Percentiles rank a stretch among this genome's conserved stretches.
These are phyloP conservation scores for Smutsia gigantea DNA, from an alignment of 2,797 vertebrate genomes.

Conservation along the genomic window DNA sequence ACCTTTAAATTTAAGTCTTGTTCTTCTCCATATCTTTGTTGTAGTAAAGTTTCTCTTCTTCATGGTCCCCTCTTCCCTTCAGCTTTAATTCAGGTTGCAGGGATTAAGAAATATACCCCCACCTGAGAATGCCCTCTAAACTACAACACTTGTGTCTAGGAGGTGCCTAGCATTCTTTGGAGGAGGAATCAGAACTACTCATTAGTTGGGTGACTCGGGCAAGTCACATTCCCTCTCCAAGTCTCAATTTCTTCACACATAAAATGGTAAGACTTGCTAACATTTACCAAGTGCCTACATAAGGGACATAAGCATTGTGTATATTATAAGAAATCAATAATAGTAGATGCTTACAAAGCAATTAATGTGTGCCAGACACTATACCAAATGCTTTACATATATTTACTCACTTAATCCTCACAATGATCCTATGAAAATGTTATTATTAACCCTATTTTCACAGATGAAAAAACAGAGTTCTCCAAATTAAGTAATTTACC, in stretches of 20 bases:
- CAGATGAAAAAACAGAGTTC: not conserved
- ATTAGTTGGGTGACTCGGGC: not conserved
- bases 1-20: not conserved
- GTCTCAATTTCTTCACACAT: not conserved
- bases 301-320: not conserved
- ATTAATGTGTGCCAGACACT: not conserved
- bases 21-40: not conserved
- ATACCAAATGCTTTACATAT: not conserved
- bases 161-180: not conserved
- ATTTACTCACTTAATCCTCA: not conserved
- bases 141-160: not conserved
- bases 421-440: not conserved
- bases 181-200: not conserved
- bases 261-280: not conserved
- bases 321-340: not conserved
- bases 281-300: not conserved
- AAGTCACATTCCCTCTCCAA: not conserved
- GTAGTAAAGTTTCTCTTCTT: not conserved
- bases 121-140: not conserved
- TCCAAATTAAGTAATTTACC: slow-evolving; percentile 23
- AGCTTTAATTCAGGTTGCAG: not conserved
- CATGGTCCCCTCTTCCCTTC: fast-evolving
- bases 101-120: not conserved
- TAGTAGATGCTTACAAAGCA: not conserved
- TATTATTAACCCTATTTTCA: slow-evolving; percentile 20